Base-by-base conservation (phyloP, 2,888 invertebrate genomes). In the Adineta ricciae region DNA sequence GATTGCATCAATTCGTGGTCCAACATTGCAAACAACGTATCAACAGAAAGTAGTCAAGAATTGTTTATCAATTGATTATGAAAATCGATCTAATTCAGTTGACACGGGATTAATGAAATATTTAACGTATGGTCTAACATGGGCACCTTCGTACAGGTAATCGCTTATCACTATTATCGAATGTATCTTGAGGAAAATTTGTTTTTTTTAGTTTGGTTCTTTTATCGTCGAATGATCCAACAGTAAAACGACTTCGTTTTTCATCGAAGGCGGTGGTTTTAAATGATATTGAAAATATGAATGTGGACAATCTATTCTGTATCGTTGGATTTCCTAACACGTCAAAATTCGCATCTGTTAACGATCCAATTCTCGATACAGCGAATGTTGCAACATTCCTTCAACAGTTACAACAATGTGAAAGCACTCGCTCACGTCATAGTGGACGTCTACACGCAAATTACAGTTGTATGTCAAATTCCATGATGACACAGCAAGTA, bases 231-330 rank as follows among this genome's bases (percentile, higher is more conserved):
- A 7, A 36, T 21, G 73, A 78, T 41, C 21, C 41, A 24, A 9
- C 38, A 8, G 9, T 78, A 24, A 78, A 78, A 78, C 5, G 19
- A 78, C 41, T 78, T 24, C 41, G 73, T 78, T 24, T 78, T 14
- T 78, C 73, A 41, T 78, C 73, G 16, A 78, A 78, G 41, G 36
- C 38, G 38, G 73, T 78, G 1, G n/a, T 78, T 21, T 14, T 78
- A 78, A 78, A 78, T 78, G 73, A 78, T 78, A 78, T 78, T 41
- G 73, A 78, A 78, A 78, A 78, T 78, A 78, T 78, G 38, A 36
- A 14, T 41, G 41, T 78, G 21, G 73, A 78, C 24, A 36, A 78
- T 41, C 5, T 78, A 41, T 78, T 41, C 5, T 78, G 73, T 41
- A 78, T 78, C n/a, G 73, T 78, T n/a, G 73, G 73, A 78, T 41